phyloP scores from a whole-genome alignment of 2,888 invertebrate species.

The Acanthoscelides obtectus region DNA sequence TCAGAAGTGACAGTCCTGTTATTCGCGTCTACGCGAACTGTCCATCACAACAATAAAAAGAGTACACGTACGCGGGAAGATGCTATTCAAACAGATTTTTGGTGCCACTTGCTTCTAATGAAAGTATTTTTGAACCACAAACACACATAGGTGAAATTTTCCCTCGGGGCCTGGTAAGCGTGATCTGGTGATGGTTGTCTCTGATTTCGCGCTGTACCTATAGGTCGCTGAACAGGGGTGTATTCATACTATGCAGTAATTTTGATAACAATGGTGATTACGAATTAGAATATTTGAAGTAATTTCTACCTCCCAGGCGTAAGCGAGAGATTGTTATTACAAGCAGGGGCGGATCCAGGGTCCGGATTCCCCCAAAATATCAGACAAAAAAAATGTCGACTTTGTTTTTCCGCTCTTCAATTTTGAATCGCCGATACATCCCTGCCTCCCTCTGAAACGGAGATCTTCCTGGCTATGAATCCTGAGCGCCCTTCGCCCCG shows the following conservation, averaged over 20 bases:
- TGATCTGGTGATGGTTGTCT: neutral
- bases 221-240: neutral
- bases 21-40: neutral
- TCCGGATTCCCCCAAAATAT: too few species aligned
- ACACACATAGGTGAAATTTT: conserved; percentile 7
- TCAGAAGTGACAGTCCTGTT: neutral
- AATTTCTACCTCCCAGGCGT: too few species aligned
- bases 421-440: too few species aligned
- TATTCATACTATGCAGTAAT: conserved; percentile 2
- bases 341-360: too few species aligned
- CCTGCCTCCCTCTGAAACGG: too few species aligned
- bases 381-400: too few species aligned
- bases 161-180: neutral
- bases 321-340: too few species aligned
- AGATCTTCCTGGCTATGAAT: too few species aligned
- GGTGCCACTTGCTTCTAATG: neutral
- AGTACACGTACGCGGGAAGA: neutral
- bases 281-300: too few species aligned
- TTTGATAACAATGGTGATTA: too few species aligned
- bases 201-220: neutral
- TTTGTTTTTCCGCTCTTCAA: too few species aligned
- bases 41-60: neutral
- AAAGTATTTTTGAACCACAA: conserved; percentile 7
- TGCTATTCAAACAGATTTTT: neutral
- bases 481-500: too few species aligned